Conservation (phyloP, 2,888 invertebrate species). For the Globia sparganii region DNA sequence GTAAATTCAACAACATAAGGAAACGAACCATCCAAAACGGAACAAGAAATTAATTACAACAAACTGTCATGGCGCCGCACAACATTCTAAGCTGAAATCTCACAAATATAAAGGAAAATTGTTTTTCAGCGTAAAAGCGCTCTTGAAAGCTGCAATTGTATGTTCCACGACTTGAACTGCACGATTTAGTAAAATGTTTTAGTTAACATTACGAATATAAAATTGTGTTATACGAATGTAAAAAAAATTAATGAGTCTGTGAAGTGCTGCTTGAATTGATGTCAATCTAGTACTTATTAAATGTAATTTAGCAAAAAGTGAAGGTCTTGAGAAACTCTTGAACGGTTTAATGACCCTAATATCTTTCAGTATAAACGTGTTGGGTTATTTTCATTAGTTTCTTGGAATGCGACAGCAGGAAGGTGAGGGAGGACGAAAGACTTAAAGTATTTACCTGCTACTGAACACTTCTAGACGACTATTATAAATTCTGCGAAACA, state of each 20-base stretch:
- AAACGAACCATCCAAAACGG: conserved; percentile 36
- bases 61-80: conserved; percentile 48
- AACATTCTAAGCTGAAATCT: conserved; percentile 45
- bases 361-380: conserved; percentile 23
- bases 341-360: conserved; percentile 18
- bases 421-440: too few relatives aligned
- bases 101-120: conserved; percentile 44
- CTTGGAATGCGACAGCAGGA: not conserved
- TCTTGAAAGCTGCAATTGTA: conserved; percentile 50
- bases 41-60: conserved; percentile 55
- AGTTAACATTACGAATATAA: conserved; percentile 48
- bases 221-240: conserved; percentile 48
- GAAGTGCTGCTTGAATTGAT: conserved; percentile 41
- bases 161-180: conserved; percentile 36
- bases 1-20: conserved; percentile 35
- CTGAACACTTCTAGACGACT: not conserved
- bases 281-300: conserved; percentile 44
- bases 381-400: conserved; percentile 28
- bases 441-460: not conserved
- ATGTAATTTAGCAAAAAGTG: conserved; percentile 45
- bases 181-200: conserved; percentile 52
- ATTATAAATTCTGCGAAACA: not conserved
- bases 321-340: conserved; percentile 15
- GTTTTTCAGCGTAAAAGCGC: conserved; percentile 45
- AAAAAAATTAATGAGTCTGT: conserved; percentile 50